A percentile compares a stretch with the other conserved stretches of the same genome.
phyloP scores from a whole-genome alignment of 2,113 vertebrate genomes.

The Campylomormyrus numenius region DNA sequence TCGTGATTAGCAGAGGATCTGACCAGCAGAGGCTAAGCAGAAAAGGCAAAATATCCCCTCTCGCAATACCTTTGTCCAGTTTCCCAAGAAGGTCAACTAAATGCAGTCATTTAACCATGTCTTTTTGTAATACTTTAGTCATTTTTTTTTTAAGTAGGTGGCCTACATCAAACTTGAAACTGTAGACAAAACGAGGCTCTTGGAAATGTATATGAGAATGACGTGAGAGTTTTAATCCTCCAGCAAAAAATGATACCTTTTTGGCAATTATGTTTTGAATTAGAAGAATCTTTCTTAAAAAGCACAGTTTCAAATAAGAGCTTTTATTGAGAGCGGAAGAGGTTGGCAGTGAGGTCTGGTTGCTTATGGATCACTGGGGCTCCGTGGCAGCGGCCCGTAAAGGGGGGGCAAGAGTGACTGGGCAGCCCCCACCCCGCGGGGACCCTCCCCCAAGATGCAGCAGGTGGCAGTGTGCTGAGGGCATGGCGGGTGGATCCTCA shows the following conservation, averaged over 20 bases:
- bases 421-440: conserved; percentile 11
- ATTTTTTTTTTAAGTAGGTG: not conserved
- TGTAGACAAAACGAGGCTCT: not conserved
- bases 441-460: conserved; percentile 23
- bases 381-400: not conserved
- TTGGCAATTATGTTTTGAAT: not conserved
- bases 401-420: not conserved
- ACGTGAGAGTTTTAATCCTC: not conserved
- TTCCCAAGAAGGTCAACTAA: not conserved
- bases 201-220: not conserved
- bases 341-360: not conserved
- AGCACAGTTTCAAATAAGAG: not conserved
- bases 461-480: conserved; percentile 8
- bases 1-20: not conserved
- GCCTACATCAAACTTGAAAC: not conserved
- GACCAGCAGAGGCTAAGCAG: not conserved
- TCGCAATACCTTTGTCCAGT: not conserved
- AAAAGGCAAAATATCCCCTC: not conserved
- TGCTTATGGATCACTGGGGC: not conserved
- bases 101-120: not conserved
- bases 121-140: not conserved
- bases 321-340: not conserved
- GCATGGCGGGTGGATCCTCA: not conserved
- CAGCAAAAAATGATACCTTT: not conserved
- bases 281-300: not conserved